Conservation (phyloP, 2,888 invertebrate genomes). For the Phragmatobia fuliginosa region DNA sequence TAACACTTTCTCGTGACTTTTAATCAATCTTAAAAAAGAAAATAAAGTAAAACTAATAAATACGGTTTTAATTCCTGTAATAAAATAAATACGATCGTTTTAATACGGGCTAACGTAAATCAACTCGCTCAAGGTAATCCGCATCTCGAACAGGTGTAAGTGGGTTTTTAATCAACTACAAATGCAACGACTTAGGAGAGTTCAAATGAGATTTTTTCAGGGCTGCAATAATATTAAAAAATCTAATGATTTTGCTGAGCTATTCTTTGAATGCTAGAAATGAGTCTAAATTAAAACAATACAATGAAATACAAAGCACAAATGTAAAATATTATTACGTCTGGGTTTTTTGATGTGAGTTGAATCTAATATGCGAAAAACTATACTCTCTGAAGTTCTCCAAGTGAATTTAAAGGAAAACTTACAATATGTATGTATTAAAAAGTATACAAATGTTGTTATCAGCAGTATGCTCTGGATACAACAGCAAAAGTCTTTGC, state of each 20-base stretch:
- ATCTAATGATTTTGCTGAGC: neutral
- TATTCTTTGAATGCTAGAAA: neutral
- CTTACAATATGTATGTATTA: neutral
- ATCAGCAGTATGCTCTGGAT: neutral
- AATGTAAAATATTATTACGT: no score
- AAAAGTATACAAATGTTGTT: neutral
- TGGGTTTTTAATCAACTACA: constrained; percentile 60
- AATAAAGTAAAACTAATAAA: neutral
- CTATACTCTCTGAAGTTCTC: neutral
- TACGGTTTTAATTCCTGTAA: constrained; percentile 10
- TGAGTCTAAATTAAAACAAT: neutral
- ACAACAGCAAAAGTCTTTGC: neutral
- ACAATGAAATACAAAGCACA: neutral
- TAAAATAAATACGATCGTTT: constrained; percentile 37
- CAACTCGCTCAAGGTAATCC: constrained; percentile 41
- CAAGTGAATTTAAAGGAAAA: neutral
- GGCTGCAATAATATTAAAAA: constrained; percentile 23
- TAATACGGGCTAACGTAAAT: constrained; percentile 36
- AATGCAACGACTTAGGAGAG: constrained; percentile 51
- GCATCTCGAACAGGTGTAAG: constrained; percentile 47
- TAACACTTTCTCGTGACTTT: neutral
- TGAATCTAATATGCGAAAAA: neutral
- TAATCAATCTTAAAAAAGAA: neutral
- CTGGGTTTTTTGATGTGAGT: neutral
- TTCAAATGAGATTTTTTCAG: constrained; percentile 49